These are phyloP conservation scores for Listronotus oregonensis DNA, from an alignment of 1,140 invertebrate genomes.

Conservation along the genomic window DNA sequence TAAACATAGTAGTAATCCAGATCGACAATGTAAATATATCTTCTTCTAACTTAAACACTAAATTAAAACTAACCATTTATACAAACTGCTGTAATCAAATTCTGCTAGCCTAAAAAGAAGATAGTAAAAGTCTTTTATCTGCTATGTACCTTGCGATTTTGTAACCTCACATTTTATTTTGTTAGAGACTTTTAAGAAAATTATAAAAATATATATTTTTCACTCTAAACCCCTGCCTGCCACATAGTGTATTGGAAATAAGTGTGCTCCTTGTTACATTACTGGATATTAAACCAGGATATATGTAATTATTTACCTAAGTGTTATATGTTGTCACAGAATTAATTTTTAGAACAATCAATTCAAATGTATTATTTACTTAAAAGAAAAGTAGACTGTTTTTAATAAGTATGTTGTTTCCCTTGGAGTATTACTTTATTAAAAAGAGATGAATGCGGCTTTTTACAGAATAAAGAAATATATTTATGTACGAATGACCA, in stretches of 20 bases:
- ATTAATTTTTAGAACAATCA: no score
- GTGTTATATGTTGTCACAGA: slow-evolving; percentile 43
- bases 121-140: slow-evolving; percentile 45
- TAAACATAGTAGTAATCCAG: no score
- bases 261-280: slow-evolving; percentile 49
- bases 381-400: no score
- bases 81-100: not conserved
- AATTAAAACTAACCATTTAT: no score
- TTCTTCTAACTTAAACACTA: no score
- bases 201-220: slow-evolving; percentile 45
- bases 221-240: slow-evolving; percentile 48
- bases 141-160: slow-evolving; percentile 52
- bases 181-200: slow-evolving; percentile 38
- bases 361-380: no score
- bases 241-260: slow-evolving; percentile 49
- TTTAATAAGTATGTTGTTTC: no score
- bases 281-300: slow-evolving; percentile 41
- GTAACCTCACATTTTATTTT: slow-evolving; percentile 43
- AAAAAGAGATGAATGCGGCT: no score
- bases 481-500: no score
- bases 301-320: slow-evolving; percentile 43
- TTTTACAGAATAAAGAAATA: no score
- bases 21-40: no score
- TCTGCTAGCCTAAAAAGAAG: slow-evolving; percentile 15
- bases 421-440: no score